Evolutionary conservation across 1,140 invertebrate genomes (phyloP).

Genomic region (Tetramorium parvispinum): DNA sequence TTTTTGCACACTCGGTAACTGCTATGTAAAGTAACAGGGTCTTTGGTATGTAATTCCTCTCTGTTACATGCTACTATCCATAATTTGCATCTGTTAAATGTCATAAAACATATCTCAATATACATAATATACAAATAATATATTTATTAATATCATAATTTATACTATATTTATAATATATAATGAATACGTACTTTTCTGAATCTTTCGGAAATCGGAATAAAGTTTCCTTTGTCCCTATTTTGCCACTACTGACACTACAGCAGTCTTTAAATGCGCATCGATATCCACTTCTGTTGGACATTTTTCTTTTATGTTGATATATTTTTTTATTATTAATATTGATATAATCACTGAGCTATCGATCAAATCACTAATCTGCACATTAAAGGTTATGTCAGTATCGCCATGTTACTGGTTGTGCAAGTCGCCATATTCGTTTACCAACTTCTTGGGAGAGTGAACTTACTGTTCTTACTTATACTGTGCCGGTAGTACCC

Average conservation of each 20-base stretch:
- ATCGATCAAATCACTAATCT: too few species aligned
- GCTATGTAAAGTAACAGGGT: background rate
- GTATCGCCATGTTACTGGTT: too few species aligned
- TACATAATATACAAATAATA: background rate
- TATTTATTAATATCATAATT: too few species aligned
- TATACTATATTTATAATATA: background rate
- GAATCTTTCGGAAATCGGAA: conserved; percentile 14
- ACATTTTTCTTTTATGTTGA: background rate
- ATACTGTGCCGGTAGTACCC: too few species aligned
- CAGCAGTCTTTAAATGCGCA: background rate
- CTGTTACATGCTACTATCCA: background rate
- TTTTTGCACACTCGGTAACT: background rate
- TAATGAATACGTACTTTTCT: background rate
- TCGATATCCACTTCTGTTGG: background rate
- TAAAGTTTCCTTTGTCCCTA: conserved; percentile 2
- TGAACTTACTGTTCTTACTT: too few species aligned
- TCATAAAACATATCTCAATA: background rate
- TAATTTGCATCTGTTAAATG: background rate
- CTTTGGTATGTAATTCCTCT: background rate
- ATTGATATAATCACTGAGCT: too few species aligned
- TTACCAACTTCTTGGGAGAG: too few species aligned
- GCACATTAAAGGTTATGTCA: too few species aligned
- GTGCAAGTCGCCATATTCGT: too few species aligned
- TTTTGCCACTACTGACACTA: background rate
- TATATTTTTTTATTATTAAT: background rate